Evolutionary conservation across 1,140 invertebrate genomes (phyloP).

Genomic region (Leptopilina boulardi): DNA sequence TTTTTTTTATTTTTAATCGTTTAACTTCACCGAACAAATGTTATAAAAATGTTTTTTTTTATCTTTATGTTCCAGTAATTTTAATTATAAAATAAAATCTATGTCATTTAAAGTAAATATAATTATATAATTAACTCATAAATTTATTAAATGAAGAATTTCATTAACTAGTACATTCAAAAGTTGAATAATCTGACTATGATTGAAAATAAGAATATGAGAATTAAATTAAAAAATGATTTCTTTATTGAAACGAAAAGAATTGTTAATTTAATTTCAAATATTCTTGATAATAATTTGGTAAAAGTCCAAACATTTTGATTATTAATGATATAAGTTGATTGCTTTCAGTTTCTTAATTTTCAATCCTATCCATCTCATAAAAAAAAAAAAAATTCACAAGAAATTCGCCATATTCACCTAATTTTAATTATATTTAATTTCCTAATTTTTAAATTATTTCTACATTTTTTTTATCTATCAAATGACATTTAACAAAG

Average conservation of each 20-base stretch:
- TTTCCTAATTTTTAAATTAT: neutral
- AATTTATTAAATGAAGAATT: no score
- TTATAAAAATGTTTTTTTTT: no score
- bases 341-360: constrained; percentile 10
- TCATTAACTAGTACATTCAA: neutral
- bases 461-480: neutral
- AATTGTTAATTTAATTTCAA: neutral
- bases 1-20: no score
- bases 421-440: neutral
- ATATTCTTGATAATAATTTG: neutral
- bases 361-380: constrained; percentile 6
- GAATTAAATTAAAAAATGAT: neutral
- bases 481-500: neutral
- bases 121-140: no score
- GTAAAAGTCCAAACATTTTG: neutral
- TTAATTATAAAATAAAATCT: no score
- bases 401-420: neutral
- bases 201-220: constrained; percentile 15
- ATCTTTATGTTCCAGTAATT: no score
- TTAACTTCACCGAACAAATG: no score
- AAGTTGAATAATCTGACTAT: neutral
- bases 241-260: neutral
- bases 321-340: neutral
- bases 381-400: neutral
- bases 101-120: no score